These are phyloP conservation scores for Drosophila paulistorum DNA, from an alignment of 1,140 invertebrate species.

Conservation along the genomic window DNA sequence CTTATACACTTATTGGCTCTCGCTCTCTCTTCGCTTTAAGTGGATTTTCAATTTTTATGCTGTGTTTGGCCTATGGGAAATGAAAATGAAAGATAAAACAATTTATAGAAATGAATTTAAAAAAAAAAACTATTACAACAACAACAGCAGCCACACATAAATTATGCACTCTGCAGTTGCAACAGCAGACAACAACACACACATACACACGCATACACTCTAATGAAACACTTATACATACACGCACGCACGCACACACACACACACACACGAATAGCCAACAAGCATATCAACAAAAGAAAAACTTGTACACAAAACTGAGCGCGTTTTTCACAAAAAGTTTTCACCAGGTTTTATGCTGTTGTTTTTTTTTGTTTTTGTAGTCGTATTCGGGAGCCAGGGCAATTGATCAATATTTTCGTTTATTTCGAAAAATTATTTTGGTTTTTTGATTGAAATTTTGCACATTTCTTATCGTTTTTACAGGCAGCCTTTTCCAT, in stretches of 20 bases:
- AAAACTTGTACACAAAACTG: conserved; percentile 26
- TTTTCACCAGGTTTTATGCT: conserved; percentile 47
- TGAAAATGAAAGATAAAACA: conserved; percentile 38
- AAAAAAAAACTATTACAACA: conserved; percentile 14
- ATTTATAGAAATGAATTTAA: conserved; percentile 23
- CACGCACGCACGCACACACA: conserved; percentile 38
- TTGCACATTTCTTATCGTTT: neutral
- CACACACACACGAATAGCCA: conserved; percentile 17
- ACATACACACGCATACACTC: conserved; percentile 37
- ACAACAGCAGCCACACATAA: neutral
- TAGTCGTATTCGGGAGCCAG: neutral
- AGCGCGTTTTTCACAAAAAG: conserved; percentile 42
- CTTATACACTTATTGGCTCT: too few relatives aligned
- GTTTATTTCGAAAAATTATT: neutral
- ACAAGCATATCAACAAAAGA: conserved; percentile 47
- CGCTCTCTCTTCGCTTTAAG: neutral
- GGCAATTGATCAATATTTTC: neutral
- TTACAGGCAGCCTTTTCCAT: neutral
- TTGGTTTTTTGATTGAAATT: neutral
- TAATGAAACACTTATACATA: conserved; percentile 42
- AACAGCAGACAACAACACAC: conserved; percentile 42
- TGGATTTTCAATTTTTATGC: conserved; percentile 20
- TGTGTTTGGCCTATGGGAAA: conserved; percentile 32
- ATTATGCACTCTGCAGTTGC: conserved; percentile 10
- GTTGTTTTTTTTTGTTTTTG: neutral